phyloP scores from a whole-genome alignment of 2,113 vertebrate genomes.

The Nerophis ophidion region DNA sequence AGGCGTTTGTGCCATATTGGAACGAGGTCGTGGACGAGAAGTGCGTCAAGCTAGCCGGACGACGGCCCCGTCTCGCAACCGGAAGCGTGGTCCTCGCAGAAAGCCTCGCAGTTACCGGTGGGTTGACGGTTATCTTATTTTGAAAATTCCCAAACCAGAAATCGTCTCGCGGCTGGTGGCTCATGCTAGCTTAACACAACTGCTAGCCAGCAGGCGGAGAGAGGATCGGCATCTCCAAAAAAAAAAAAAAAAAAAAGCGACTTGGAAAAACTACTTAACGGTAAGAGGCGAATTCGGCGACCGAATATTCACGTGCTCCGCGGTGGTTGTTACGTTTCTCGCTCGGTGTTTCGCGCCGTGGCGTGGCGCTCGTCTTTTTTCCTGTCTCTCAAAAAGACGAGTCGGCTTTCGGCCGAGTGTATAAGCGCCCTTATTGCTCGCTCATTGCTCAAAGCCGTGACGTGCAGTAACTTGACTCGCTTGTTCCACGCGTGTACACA shows the following conservation, averaged over 20 bases:
- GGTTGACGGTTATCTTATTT: constrained; percentile 18
- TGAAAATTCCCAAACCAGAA: constrained; percentile 28
- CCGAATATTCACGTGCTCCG: constrained; percentile 60
- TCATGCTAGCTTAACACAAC: constrained; percentile 12
- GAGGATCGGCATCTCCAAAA: constrained; percentile 66
- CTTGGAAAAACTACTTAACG: constrained; percentile 82
- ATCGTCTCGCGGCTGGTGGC: too few species aligned
- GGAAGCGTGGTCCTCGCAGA: constrained; percentile 25
- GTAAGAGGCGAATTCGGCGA: constrained; percentile 72
- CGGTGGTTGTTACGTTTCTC: constrained; percentile 33
- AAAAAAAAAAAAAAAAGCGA: constrained; percentile 59
- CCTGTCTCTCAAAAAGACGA: constrained; percentile 75
- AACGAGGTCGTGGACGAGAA: constrained; percentile 84
- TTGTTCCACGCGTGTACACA: constrained; percentile 55
- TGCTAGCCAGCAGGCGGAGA: constrained; percentile 77
- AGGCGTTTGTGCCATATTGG: constrained; percentile 87
- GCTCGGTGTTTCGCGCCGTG: constrained; percentile 31
- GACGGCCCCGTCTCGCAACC: not conserved
- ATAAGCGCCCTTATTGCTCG: constrained; percentile 64
- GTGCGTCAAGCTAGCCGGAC: constrained; percentile 30
- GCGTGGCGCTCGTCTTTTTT: constrained; percentile 63
- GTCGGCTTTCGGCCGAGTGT: constrained; percentile 65
- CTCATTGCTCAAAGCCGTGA: constrained; percentile 66
- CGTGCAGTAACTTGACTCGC: constrained; percentile 76
- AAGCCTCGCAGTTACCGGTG: not conserved